Percentiles rank a stretch among this genome's conserved stretches.
These are phyloP conservation scores for Hemitrygon akajei DNA, from an alignment of 2,797 vertebrate species.

Conservation along the genomic window DNA sequence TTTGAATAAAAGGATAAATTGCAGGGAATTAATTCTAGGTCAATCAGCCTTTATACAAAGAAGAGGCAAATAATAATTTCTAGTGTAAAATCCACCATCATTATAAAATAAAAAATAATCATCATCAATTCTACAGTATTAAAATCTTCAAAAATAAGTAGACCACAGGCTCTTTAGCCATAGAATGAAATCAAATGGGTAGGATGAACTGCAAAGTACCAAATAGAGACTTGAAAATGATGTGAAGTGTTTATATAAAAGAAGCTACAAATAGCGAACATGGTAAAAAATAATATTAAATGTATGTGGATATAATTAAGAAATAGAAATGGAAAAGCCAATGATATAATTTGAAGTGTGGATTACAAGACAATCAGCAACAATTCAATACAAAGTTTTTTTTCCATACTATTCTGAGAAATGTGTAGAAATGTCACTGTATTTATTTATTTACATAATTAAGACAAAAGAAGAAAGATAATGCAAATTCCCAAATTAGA, in stretches of 20 bases:
- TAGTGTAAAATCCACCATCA: neutral
- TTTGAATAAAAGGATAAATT: neutral
- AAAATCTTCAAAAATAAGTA: neutral
- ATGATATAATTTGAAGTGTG: neutral
- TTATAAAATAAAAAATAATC: neutral
- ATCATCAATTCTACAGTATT: neutral
- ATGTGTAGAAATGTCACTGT: neutral
- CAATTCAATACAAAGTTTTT: neutral
- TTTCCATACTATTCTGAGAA: neutral
- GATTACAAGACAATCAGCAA: neutral
- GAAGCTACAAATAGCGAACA: neutral
- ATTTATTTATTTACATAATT: neutral
- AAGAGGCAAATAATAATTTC: neutral
- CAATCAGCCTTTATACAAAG: constrained; percentile 2
- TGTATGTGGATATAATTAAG: neutral
- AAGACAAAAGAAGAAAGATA: neutral
- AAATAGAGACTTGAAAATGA: neutral
- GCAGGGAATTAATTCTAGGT: neutral
- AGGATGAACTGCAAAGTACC: neutral
- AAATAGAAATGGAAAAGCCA: neutral
- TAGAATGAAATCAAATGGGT: neutral
- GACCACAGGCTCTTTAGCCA: neutral
- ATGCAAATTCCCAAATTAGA: neutral
- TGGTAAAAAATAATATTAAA: neutral
- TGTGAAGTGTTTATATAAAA: neutral